Conservation (phyloP, 1,140 invertebrate genomes). For the Trachymyrmex cornetzi region DNA sequence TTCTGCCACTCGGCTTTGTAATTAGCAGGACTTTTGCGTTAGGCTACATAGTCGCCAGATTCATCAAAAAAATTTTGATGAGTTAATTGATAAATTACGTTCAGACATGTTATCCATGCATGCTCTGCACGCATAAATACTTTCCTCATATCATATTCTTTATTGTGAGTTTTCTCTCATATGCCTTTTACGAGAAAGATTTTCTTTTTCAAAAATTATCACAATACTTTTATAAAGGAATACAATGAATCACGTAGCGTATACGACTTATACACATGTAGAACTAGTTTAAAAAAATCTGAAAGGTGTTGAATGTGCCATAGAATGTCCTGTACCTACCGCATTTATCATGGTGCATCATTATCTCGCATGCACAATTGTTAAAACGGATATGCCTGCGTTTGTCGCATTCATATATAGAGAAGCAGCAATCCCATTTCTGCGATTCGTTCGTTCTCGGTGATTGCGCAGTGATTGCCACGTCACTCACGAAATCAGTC, state of each 20-base stretch:
- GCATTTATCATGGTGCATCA: slow-evolving; percentile 57
- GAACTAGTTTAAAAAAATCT: slow-evolving; percentile 44
- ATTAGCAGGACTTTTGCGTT: slow-evolving; percentile 55
- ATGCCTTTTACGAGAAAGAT: neutral
- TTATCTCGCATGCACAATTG: slow-evolving; percentile 61
- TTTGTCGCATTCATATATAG: slow-evolving; percentile 47
- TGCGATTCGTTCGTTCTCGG: slow-evolving; percentile 78
- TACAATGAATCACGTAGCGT: neutral
- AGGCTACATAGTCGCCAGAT: slow-evolving; percentile 34
- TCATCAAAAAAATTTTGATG: slow-evolving; percentile 42
- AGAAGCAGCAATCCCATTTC: slow-evolving; percentile 63
- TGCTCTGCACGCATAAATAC: neutral
- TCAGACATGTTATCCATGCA: neutral
- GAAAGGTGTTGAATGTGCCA: slow-evolving; percentile 37
- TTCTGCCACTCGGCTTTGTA: slow-evolving; percentile 72
- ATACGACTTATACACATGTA: neutral
- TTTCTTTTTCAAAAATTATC: neutral
- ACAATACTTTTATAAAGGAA: neutral
- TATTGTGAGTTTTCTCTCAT: neutral
- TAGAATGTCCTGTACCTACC: slow-evolving; percentile 9
- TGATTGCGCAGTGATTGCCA: slow-evolving; percentile 83
- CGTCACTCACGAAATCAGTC: slow-evolving; percentile 84
- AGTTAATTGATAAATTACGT: slow-evolving; percentile 48
- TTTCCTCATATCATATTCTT: neutral
- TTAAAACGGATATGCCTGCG: slow-evolving; percentile 55